A percentile compares a stretch with the other conserved stretches of the same genome.
Conservation (phyloP, 2,888 invertebrate species). For the Chloromyia formosa region DNA sequence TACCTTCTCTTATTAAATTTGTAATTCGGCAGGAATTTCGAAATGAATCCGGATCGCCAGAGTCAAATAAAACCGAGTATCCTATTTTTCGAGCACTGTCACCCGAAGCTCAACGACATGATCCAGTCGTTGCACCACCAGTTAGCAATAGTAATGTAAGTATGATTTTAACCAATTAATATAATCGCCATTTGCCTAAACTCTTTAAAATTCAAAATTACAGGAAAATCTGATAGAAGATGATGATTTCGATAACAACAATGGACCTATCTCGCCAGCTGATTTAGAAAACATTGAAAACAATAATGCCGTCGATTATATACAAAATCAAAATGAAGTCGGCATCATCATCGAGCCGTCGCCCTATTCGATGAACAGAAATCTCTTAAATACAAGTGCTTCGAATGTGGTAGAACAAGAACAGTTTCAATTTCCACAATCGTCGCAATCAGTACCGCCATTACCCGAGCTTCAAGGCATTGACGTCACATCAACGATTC, state of each 20-base stretch:
- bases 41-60: constrained; percentile 51
- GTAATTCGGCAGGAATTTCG: constrained; percentile 51
- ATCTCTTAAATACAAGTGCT: constrained; percentile 23
- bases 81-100: constrained; percentile 53
- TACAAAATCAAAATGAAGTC: constrained; percentile 54
- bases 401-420: background rate
- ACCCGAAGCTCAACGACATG: constrained; percentile 48
- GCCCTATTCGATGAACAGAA: constrained; percentile 46
- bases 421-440: background rate
- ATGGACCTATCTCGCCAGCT: constrained; percentile 67
- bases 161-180: background rate
- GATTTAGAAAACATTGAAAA: constrained; percentile 70
- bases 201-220: no score
- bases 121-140: constrained; percentile 26
- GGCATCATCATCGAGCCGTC: constrained; percentile 44
- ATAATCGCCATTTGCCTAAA: no score
- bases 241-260: constrained; percentile 65
- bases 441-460: background rate
- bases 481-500: constrained; percentile 34
- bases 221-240: constrained; percentile 50
- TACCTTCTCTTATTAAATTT: constrained; percentile 12
- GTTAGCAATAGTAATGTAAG: constrained; percentile 48
- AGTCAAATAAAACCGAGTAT: constrained; percentile 51
- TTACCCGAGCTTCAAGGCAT: constrained; percentile 34
- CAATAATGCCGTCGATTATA: constrained; percentile 68